Base-by-base conservation (phyloP, 1,140 invertebrate genomes). In the Halesus radiatus region DNA sequence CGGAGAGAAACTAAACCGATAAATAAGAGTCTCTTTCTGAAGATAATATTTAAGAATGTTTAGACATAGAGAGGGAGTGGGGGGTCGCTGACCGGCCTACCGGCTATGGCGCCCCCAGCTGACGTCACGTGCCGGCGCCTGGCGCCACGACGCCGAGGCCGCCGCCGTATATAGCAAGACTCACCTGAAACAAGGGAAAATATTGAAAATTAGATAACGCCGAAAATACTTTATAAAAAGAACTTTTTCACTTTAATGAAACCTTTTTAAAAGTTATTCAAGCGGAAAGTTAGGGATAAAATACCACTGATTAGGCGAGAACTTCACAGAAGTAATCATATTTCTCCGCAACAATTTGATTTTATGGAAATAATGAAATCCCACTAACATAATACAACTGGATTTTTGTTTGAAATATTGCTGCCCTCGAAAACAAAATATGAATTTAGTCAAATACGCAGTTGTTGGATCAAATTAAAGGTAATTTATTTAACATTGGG, bases 161-260 rank as follows among this genome's bases (percentile, higher is more conserved):
- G 37, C 37, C 37, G 37, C 37, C 37, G 6, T n/a, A 20, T 53
- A 62, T 23, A 18, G 56, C 45, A 45, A 73, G 16, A 79, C 79
- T 80, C 60, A 80, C 79, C 79, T 80, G 72, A 37, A 80, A 76
- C 74, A 76, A 76, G 26, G 29, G 74, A 76, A n/a, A 62, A 74
- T 58, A 20, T 56, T n/a, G 50, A 74, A 45, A 74, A 74, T 74
- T 74, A 74, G 72, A 26, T 22, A 74, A 52, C 53, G 52, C 52
- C 26, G 32, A 2, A 1, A 37, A 37, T 6, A 45, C 7, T 45
- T 45, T 45, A 45, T 45, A 45, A 13, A 45, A 45, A 32, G 0
- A 45, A 45, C 37, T 45, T 45, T 13, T 58, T 20, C 13, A 58
- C n/a, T 58, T 0, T 58, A 45, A 45, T 45, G 37, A 45, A 45